Base-by-base conservation (phyloP, 2,888 invertebrate genomes). In the Diadromus collaris region DNA sequence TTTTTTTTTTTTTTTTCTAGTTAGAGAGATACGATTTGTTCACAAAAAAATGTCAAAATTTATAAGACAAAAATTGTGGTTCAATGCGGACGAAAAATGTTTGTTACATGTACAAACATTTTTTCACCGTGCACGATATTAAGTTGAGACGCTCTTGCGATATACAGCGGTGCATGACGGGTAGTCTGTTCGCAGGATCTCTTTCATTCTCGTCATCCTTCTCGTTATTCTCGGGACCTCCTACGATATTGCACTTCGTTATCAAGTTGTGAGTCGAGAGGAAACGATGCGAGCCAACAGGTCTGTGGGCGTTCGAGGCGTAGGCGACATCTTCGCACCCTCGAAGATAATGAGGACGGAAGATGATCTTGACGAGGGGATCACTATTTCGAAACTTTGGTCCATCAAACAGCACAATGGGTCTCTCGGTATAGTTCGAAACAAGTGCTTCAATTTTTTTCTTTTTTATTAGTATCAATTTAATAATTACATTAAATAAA, bases 141-240 rank as follows among this genome's bases (percentile, higher is more conserved):
- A n/a, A 6, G 64, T 19, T 54, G 13, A 16, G 32, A 34, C 13
- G 41, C 10, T 32, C 10, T 29, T 9, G 19, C n/a, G 27, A 34
- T 51, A 7, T 46, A 56, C 78, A 73, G 10, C 6, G n/a, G 19
- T 65, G 81, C 69, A 74, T 64, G 60, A 54, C 58, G 32, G 7
- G 34, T 38, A 54, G 19, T 76, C 63, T 79, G 29, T 51, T 82
- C 80, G 32, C 83, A 88, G 87, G 79, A 80, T 81, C 7, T 70
- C 83, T 1, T 84, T 84, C 41, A 60, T 89, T 21, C 60, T 91
- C 7, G 87, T 92, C 0, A 51, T 90, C 0, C 51, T 90, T 0
- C 78, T 92, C 21, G 88, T 91, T 0, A 77, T 91, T 4, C 82
- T 91, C 34, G 93, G 93, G 1, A 93, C 93, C 0, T 65, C 91